phyloP scores from a whole-genome alignment of 1,140 invertebrate species.

The Heliconius melpomene region DNA sequence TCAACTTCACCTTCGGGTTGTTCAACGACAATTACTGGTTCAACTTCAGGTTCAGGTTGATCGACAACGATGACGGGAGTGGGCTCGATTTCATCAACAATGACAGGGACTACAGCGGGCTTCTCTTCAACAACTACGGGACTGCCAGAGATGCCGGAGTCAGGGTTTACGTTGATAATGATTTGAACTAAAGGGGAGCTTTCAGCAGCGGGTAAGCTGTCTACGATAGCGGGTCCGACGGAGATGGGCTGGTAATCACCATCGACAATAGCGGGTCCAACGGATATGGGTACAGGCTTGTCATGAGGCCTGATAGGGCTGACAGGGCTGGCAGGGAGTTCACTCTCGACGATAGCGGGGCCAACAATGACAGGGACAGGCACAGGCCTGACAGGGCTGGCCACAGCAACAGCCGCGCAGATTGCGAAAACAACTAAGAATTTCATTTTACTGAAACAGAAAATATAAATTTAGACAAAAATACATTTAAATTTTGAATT shows the following conservation, averaged over 20 bases:
- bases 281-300: slow-evolving; percentile 17
- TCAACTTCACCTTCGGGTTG: no score
- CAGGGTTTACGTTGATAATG: slow-evolving; percentile 56
- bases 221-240: slow-evolving; percentile 55
- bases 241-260: slow-evolving; percentile 28
- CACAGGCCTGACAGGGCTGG: slow-evolving; percentile 36
- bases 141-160: slow-evolving; percentile 24
- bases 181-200: slow-evolving; percentile 53
- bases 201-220: slow-evolving; percentile 44
- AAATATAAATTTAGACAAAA: no score
- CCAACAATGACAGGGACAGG: slow-evolving; percentile 35
- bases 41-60: background rate
- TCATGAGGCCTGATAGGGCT: slow-evolving; percentile 29
- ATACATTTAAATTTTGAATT: no score
- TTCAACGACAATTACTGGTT: no score
- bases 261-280: slow-evolving; percentile 34
- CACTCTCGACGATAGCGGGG: slow-evolving; percentile 36
- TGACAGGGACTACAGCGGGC: background rate
- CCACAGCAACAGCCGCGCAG: no score
- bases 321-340: slow-evolving; percentile 26
- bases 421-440: slow-evolving; percentile 56
- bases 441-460: no score
- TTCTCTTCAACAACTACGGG: slow-evolving; percentile 22
- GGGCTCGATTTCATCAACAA: background rate
- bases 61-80: slow-evolving; percentile 30